A percentile compares a stretch with the other conserved stretches of the same genome.
phyloP scores from a whole-genome alignment of 64 coral and sea anemone species.

The Montipora cactus region DNA sequence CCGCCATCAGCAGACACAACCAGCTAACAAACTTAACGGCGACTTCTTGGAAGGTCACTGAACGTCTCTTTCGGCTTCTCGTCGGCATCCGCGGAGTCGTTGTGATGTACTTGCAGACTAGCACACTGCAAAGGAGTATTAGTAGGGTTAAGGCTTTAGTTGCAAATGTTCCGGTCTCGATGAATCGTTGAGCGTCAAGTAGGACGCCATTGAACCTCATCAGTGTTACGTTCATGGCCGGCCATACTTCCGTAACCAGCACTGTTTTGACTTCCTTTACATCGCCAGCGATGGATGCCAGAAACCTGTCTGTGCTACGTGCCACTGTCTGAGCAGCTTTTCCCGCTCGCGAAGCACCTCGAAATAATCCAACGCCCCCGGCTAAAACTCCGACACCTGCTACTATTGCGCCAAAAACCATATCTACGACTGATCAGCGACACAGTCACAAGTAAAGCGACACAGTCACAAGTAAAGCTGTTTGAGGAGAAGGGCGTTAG shows the following conservation, averaged over 20 bases:
- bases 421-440: neutral
- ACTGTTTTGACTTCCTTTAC: neutral
- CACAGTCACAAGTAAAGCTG: neutral
- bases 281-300: neutral
- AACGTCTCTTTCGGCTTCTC: neutral
- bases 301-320: neutral
- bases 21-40: neutral
- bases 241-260: neutral
- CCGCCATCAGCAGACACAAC: neutral
- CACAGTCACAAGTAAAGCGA: neutral
- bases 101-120: neutral
- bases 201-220: neutral
- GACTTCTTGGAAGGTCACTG: neutral
- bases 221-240: neutral
- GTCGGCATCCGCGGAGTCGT: neutral
- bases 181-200: neutral
- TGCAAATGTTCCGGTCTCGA: neutral
- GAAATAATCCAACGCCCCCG: neutral
- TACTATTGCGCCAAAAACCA: neutral
- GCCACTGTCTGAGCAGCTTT: neutral
- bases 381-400: neutral
- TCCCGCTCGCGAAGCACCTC: neutral
- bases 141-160: neutral
- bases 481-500: neutral
- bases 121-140: neutral